These are phyloP conservation scores for Mixornis gularis DNA, from an alignment of 2,113 vertebrate genomes.

Conservation along the genomic window DNA sequence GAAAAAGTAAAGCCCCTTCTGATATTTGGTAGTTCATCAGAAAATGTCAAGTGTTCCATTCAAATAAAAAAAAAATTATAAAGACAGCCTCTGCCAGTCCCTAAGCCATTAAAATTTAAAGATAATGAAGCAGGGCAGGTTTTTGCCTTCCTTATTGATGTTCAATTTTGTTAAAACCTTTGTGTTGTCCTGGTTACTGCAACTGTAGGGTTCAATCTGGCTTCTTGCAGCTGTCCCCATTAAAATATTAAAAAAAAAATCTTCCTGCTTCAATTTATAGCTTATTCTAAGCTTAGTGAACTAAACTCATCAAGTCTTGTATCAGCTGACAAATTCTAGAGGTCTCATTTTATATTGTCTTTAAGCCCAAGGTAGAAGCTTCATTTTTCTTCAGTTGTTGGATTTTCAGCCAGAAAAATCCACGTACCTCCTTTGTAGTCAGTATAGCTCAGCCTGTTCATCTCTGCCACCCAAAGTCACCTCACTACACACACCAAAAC, in stretches of 20 bases:
- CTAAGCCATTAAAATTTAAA: not conserved
- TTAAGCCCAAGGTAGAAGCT: not conserved
- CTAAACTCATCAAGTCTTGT: not conserved
- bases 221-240: not conserved
- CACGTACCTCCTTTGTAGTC: not conserved
- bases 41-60: not conserved
- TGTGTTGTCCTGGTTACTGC: conserved; percentile 32
- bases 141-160: not conserved
- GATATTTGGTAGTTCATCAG: not conserved
- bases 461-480: not conserved
- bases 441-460: not conserved
- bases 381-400: not conserved
- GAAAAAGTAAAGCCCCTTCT: not conserved
- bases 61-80: not conserved
- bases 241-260: not conserved
- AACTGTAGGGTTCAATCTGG: not conserved
- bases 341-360: not conserved
- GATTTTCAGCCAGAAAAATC: not conserved
- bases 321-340: not conserved
- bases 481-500: not conserved
- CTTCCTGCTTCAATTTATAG: not conserved
- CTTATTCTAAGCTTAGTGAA: not conserved
- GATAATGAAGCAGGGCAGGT: not conserved
- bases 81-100: not conserved
- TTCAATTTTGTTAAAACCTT: conserved; percentile 3